These are phyloP conservation scores for Steinernema khuongi DNA, from an alignment of 1,140 invertebrate species.

Conservation along the genomic window DNA sequence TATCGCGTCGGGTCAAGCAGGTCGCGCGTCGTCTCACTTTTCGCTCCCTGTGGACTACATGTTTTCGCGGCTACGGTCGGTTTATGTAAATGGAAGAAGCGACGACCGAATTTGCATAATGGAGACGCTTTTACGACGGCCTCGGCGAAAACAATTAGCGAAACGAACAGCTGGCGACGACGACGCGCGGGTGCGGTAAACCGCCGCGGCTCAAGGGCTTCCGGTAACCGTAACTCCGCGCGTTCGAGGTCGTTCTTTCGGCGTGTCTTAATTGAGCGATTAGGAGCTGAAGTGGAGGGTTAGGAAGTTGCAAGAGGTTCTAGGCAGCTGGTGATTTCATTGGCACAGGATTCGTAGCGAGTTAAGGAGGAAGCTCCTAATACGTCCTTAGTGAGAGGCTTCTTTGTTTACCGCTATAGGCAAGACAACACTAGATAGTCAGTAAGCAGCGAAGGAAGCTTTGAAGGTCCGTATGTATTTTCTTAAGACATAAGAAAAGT, in stretches of 20 bases:
- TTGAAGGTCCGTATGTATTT: too few relatives aligned
- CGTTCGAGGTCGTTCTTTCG: neutral
- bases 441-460: too few relatives aligned
- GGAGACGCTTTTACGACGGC: conserved; percentile 7
- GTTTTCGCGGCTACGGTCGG: conserved; percentile 10
- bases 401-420: too few relatives aligned
- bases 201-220: neutral
- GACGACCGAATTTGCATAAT: neutral
- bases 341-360: too few relatives aligned
- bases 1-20: neutral
- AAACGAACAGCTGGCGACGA: conserved; percentile 1
- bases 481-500: too few relatives aligned
- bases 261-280: neutral
- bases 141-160: conserved; percentile 2
- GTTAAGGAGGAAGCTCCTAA: too few relatives aligned
- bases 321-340: too few relatives aligned
- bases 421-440: too few relatives aligned
- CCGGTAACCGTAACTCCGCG: neutral
- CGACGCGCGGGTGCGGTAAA: neutral
- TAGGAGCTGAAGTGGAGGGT: neutral
- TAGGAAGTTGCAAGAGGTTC: neutral
- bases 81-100: neutral
- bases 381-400: too few relatives aligned
- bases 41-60: neutral
- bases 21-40: neutral